Conservation (phyloP, 2,113 vertebrate species). For the Podilymbus podiceps region DNA sequence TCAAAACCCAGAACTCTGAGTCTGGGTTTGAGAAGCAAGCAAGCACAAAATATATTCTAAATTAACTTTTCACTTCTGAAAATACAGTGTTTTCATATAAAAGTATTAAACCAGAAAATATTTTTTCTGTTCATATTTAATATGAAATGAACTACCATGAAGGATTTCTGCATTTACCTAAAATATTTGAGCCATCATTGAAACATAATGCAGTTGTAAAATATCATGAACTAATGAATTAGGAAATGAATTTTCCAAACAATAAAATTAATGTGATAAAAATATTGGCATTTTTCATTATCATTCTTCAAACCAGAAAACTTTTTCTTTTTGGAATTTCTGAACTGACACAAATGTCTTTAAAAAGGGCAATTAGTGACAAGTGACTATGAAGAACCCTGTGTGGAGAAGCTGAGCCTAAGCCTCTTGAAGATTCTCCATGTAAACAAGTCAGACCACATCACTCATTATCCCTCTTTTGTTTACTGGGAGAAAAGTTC, state of each 20-base stretch:
- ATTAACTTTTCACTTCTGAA: neutral
- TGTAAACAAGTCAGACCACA: slow-evolving; percentile 84
- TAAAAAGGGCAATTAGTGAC: slow-evolving; percentile 86
- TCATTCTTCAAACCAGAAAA: slow-evolving; percentile 52
- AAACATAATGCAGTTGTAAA: neutral
- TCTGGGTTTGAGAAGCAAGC: neutral
- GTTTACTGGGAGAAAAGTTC: slow-evolving; percentile 85
- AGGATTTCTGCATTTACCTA: neutral
- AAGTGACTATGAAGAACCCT: slow-evolving; percentile 80
- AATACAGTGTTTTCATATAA: neutral
- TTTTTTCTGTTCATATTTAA: neutral
- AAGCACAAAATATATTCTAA: neutral
- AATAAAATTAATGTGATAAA: neutral
- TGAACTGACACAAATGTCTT: slow-evolving; percentile 80
- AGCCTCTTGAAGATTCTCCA: slow-evolving; percentile 89
- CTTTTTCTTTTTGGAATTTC: slow-evolving; percentile 60
- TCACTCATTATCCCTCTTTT: slow-evolving; percentile 85
- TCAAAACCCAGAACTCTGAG: neutral
- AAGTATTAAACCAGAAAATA: neutral
- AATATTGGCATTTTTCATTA: slow-evolving; percentile 48
- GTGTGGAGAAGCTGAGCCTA: slow-evolving; percentile 79
- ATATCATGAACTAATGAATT: neutral
- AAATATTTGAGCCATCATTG: neutral
- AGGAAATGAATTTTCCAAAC: neutral
- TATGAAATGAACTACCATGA: neutral